Evolutionary conservation across 2,113 vertebrate species (phyloP), one percentile per base, ranked within the genome.

Genomic region (Emydocephalus ijimae): DNA sequence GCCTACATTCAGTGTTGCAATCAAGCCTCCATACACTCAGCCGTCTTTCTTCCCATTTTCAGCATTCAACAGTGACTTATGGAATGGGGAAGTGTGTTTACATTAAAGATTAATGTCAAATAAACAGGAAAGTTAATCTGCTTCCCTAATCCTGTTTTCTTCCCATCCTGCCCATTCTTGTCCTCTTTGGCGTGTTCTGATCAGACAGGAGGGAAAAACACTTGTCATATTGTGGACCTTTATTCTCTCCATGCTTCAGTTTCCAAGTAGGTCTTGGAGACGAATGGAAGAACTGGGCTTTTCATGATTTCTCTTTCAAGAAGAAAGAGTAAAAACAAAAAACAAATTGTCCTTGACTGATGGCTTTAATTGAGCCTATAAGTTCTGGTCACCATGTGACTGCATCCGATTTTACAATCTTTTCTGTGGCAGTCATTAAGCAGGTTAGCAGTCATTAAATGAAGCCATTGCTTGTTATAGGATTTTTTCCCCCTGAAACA

Each of bases 31-130:
- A 6, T 24, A 18, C 54, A 55, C 1, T 18, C 43, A 12, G n/a
- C 0, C 11, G n/a, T 39, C 24, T 74, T 89, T 55, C 24, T 74
- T 86, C 85, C 4, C 29, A 86, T 34, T 57, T 90, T 64, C 89
- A 87, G 48, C 15, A 29, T 59, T 59, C 34, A 89, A 23, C 21
- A 45, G 10, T 54, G 18, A 43, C 21, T 87, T 24, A 57, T 43
- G 48, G 74, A 61, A 52, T 64, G n/a, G 45, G 74, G 57, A 92
- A 88, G 59, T 87, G 5, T 91, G 81, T 91, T 93, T 91, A 89
- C 88, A 54, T 55, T 86, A 89, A 81, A 54, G 91, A 89, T 93
- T 92, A 92, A 89, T 48, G 88, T 92, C 74, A 92, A 91, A 90
- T 86, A 92, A 91, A 90, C 89, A 57, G 74, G 74, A 69, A 14